These are phyloP conservation scores for Aphaenogaster ashmeadi DNA, from an alignment of 1,140 invertebrate species.

Conservation along the genomic window DNA sequence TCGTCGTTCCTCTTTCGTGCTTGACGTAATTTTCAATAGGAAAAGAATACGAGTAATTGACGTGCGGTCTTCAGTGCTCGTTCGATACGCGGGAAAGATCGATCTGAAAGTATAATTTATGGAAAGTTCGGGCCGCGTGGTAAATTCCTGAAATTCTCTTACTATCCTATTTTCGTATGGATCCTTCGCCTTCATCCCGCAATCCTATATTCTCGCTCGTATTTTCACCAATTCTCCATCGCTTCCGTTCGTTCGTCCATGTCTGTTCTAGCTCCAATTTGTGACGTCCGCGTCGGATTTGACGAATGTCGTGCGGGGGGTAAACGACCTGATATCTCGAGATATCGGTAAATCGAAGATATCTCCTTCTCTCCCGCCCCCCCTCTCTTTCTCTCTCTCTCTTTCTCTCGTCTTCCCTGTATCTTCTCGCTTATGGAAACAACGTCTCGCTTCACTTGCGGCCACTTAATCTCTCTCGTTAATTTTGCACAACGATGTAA, in stretches of 20 bases:
- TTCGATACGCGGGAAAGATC: conserved; percentile 51
- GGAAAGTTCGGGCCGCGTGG: conserved; percentile 25
- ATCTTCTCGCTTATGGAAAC: conserved; percentile 42
- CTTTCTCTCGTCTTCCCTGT: background rate
- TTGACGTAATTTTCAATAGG: conserved; percentile 25
- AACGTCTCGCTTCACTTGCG: conserved; percentile 58
- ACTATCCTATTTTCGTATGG: background rate
- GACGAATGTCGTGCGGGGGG: conserved; percentile 30
- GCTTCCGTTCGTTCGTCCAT: conserved; percentile 2
- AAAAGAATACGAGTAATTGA: conserved; percentile 51
- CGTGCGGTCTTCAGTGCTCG: background rate
- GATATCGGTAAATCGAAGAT: conserved; percentile 27
- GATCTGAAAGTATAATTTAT: conserved; percentile 63
- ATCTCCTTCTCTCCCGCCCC: background rate
- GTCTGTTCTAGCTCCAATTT: conserved; percentile 51
- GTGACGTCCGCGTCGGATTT: conserved; percentile 40
- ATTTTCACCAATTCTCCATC: conserved; percentile 36
- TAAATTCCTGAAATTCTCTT: conserved; percentile 50
- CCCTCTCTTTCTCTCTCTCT: background rate
- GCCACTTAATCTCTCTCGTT: conserved; percentile 60
- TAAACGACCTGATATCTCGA: conserved; percentile 34
- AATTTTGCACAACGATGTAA: conserved; percentile 56
- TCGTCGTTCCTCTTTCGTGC: background rate
- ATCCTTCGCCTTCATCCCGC: conserved; percentile 16
- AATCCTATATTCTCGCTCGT: conserved; percentile 8